Evolutionary conservation across 2,113 vertebrate species (phyloP).

Genomic region (Syngnathus floridae): DNA sequence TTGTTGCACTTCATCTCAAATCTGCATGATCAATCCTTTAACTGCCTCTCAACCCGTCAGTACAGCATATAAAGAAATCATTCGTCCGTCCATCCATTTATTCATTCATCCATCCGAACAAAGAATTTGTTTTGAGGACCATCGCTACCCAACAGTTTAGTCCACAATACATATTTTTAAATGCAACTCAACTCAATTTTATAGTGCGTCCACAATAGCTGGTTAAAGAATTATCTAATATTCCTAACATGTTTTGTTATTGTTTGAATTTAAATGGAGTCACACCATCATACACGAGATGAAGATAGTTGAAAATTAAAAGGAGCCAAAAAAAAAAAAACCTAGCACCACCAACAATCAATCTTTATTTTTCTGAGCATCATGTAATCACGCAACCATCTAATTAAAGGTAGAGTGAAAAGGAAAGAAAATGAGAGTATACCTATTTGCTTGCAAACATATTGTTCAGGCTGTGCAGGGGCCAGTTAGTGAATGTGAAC

Average conservation of each 20-base stretch:
- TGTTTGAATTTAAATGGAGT: not conserved
- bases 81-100: no score
- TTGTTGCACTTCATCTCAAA: not conserved
- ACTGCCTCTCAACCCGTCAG: not conserved
- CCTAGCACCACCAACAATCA: not conserved
- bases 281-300: no score
- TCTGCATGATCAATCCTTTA: not conserved
- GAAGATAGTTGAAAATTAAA: no score
- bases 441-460: slow-evolving; percentile 44
- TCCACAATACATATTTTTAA: no score
- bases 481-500: slow-evolving; percentile 28
- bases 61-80: no score
- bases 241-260: not conserved
- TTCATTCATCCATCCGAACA: no score
- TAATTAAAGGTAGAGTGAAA: not conserved
- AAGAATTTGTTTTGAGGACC: no score
- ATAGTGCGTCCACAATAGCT: not conserved
- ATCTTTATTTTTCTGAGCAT: not conserved
- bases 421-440: slow-evolving; percentile 10
- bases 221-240: no score
- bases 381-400: not conserved
- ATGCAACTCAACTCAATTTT: no score
- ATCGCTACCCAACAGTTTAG: no score
- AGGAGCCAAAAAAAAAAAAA: no score
- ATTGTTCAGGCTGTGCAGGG: slow-evolving; percentile 20